A percentile compares a stretch with the other conserved stretches of the same genome.
Conservation (phyloP, 2,113 vertebrate species). For the Kryptolebias marmoratus region DNA sequence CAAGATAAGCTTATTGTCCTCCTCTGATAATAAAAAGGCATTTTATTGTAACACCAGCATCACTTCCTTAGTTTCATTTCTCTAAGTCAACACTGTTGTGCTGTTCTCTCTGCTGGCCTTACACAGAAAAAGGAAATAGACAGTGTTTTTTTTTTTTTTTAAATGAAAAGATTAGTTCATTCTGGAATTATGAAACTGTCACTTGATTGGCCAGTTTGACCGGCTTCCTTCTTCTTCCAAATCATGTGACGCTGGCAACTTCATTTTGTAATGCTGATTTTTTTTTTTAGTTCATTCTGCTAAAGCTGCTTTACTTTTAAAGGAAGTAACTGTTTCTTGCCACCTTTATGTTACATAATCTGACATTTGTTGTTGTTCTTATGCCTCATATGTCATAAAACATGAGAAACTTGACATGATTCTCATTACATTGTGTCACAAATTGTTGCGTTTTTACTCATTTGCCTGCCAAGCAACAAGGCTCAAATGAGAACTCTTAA, state of each 20-base stretch:
- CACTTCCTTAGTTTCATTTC: constrained; percentile 68
- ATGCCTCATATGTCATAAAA: no score
- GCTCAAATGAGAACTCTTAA: constrained; percentile 4
- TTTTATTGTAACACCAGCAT: constrained; percentile 54
- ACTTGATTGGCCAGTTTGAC: constrained; percentile 43
- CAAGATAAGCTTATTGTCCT: constrained; percentile 28
- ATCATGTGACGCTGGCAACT: constrained; percentile 42
- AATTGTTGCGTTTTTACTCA: neutral
- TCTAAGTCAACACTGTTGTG: constrained; percentile 10
- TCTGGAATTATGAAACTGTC: constrained; percentile 63
- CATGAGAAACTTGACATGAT: no score
- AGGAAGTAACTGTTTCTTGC: neutral
- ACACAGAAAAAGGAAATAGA: constrained; percentile 66
- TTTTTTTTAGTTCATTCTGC: neutral
- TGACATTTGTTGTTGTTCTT: neutral
- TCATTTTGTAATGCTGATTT: neutral
- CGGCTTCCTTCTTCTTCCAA: constrained; percentile 38
- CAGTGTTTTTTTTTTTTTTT: constrained; percentile 27
- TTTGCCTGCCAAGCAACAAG: neutral
- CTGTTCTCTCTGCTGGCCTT: constrained; percentile 2
- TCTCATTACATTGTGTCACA: no score
- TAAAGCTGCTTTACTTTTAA: neutral
- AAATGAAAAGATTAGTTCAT: constrained; percentile 50
- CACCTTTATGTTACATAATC: neutral
- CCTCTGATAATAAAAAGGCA: constrained; percentile 59